Evolutionary conservation across 2,113 vertebrate genomes (phyloP), one percentile per base, ranked within the genome.

Genomic region (Arizona elegans): DNA sequence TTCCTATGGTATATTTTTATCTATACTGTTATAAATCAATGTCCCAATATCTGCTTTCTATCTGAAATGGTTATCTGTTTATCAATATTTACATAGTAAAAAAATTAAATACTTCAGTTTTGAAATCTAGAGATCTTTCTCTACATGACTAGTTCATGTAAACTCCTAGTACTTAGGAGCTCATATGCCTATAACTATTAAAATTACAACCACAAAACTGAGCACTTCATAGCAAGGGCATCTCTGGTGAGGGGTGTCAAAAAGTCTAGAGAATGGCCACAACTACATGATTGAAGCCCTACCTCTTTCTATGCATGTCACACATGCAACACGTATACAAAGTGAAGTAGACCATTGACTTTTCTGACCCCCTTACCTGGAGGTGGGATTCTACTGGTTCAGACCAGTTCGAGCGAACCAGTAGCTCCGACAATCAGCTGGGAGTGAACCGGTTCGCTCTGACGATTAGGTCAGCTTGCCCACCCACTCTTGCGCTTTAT

Each of bases 81-180:
- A 2, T 29, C 70, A 87, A 90, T 88, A 85, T 87, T 5, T 1
- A 94, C 94, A 81, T 88, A 94, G 75, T 95, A 96, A 96, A 9
- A 3, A 50, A 92, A 10, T 43, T 56, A 89, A 92, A 85, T 33
- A 13, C 89, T 91, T 54, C 87, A 1, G 43, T 88, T 59, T 88
- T 91, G 90, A 95, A 95, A 75, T 26, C 23, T 38, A 92, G 52
- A 90, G 17, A n/a, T 38, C 53, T 26, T 56, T 38, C 13, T 29
- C 5, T 33, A 70, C 13, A 3, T 70, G 65, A 70, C 13, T 33
- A 70, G 5, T 70, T 33, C 62, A n/a, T 70, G 12, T 70, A n/a
- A 70, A 70, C 62, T 70, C 62, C 62, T n/a, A 65, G 26, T 29
- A n/a, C 11, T n/a, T n/a, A 65, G 62, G 62, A 65, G 94, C 93